Evolutionary conservation across 2,888 invertebrate species (phyloP).

Genomic region (Ochlodes sylvanus): DNA sequence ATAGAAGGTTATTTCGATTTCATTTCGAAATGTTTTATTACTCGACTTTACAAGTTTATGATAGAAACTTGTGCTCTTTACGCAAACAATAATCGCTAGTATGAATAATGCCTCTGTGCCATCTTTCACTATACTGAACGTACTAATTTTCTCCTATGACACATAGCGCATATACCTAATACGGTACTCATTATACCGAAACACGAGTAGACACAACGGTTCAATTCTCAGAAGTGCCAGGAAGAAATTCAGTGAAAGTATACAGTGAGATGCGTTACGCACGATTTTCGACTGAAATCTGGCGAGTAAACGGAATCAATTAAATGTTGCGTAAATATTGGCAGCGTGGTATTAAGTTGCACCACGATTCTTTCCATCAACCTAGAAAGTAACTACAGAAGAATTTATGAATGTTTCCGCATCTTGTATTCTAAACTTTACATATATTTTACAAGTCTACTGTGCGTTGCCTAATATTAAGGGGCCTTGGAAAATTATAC

Average conservation of each 20-base stretch:
- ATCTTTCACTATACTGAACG: no score
- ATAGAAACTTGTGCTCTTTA: not conserved
- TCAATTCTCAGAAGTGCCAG: slow-evolving; percentile 39
- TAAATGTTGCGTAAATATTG: slow-evolving; percentile 29
- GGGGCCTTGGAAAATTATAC: no score
- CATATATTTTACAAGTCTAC: no score
- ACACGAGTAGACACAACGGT: not conserved
- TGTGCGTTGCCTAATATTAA: no score
- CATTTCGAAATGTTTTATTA: slow-evolving; percentile 5
- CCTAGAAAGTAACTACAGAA: not conserved
- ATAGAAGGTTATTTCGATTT: slow-evolving; percentile 10
- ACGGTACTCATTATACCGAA: not conserved
- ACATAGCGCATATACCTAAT: no score
- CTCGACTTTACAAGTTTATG: not conserved
- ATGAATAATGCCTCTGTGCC: no score
- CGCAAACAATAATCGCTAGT: no score
- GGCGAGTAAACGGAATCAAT: slow-evolving; percentile 31
- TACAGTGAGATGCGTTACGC: slow-evolving; percentile 41
- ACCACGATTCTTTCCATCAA: slow-evolving; percentile 2
- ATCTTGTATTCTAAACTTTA: no score
- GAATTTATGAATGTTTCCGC: no score
- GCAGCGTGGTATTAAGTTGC: slow-evolving; percentile 14
- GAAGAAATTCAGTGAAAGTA: slow-evolving; percentile 65
- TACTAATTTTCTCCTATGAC: no score
- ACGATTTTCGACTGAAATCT: slow-evolving; percentile 41